Conservation (phyloP, 1,140 invertebrate genomes). For the Cataglyphis hispanica region DNA sequence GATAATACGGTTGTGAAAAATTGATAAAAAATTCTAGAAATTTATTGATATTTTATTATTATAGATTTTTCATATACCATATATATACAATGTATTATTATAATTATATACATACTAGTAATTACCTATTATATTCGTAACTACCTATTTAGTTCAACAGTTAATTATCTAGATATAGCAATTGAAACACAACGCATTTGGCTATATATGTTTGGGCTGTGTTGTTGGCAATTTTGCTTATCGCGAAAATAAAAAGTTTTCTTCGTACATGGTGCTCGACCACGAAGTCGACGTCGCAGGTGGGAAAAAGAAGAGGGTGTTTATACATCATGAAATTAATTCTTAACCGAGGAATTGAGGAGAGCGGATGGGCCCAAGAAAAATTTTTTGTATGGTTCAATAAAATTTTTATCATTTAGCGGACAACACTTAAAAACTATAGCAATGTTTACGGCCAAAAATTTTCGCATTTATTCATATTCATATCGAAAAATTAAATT, state of each 20-base stretch:
- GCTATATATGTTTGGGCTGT: background rate
- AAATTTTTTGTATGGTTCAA: constrained; percentile 83
- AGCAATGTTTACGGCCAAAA: background rate
- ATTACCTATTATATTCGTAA: too few species aligned
- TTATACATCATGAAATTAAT: constrained; percentile 64
- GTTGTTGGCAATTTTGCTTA: constrained; percentile 26
- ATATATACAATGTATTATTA: too few species aligned
- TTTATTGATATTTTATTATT: too few species aligned
- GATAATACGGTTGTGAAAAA: too few species aligned
- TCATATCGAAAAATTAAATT: background rate
- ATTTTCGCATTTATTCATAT: background rate
- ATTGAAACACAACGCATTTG: background rate
- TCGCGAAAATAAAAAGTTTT: constrained; percentile 64
- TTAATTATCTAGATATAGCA: background rate
- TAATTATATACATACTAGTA: too few species aligned
- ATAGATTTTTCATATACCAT: too few species aligned
- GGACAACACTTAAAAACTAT: constrained; percentile 78
- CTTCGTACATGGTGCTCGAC: constrained; percentile 20
- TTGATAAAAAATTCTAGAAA: too few species aligned
- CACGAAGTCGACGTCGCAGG: constrained; percentile 35
- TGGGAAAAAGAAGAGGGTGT: constrained; percentile 31
- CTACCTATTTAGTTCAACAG: too few species aligned
- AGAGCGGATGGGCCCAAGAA: constrained; percentile 41
- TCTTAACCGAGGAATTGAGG: constrained; percentile 24
- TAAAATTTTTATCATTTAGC: constrained; percentile 80